Percentiles rank a stretch among this genome's conserved stretches.
phyloP scores from a whole-genome alignment of 2,888 invertebrate genomes.

The Ectropis crepuscularia region DNA sequence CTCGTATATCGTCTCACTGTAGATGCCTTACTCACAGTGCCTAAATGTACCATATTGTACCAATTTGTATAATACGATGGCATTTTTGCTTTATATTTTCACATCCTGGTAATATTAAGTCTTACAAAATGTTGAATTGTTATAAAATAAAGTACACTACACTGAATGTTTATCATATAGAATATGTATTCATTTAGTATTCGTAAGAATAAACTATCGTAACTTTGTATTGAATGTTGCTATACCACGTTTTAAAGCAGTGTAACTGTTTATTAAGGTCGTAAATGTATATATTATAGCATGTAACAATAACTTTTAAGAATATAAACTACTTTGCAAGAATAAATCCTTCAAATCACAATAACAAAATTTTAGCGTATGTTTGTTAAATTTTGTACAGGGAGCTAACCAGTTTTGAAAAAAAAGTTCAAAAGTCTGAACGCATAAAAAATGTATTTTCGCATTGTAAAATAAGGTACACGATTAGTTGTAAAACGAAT shows the following conservation, averaged over 20 bases:
- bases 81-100: slow-evolving; percentile 73
- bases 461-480: slow-evolving; percentile 81
- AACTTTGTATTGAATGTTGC: slow-evolving; percentile 44
- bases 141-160: slow-evolving; percentile 52
- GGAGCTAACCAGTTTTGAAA: slow-evolving; percentile 71
- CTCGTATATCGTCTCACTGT: slow-evolving; percentile 88
- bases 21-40: slow-evolving; percentile 95
- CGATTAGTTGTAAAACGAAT: slow-evolving; percentile 76
- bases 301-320: slow-evolving; percentile 43
- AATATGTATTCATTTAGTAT: slow-evolving; percentile 42
- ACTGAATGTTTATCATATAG: slow-evolving; percentile 39
- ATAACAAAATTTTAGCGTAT: slow-evolving; percentile 79
- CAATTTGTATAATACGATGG: slow-evolving; percentile 78
- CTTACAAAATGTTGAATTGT: slow-evolving; percentile 63
- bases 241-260: slow-evolving; percentile 50
- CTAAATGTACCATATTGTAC: slow-evolving; percentile 85
- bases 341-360: slow-evolving; percentile 77
- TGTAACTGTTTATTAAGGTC: slow-evolving; percentile 44
- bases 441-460: slow-evolving; percentile 79
- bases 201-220: slow-evolving; percentile 37
- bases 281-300: slow-evolving; percentile 39
- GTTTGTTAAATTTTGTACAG: slow-evolving; percentile 82
- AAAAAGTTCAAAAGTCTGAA: slow-evolving; percentile 81
- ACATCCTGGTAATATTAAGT: slow-evolving; percentile 73
- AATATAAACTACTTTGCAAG: slow-evolving; percentile 45